These are phyloP conservation scores for Patiria miniata DNA, from an alignment of 35 echinoderm and acorn worm species.

Conservation along the genomic window DNA sequence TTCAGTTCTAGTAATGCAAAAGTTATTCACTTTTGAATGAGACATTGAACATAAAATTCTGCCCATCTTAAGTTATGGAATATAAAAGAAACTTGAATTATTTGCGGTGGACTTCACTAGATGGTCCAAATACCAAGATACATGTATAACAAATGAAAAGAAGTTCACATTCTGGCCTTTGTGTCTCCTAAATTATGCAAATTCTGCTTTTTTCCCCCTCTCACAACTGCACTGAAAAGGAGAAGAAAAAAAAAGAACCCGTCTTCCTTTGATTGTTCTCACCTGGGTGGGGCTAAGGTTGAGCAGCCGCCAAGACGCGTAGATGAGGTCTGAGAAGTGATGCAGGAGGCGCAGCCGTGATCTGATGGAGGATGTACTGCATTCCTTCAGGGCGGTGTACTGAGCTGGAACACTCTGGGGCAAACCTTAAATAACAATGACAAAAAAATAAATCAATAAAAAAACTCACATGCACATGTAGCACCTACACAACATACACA, in stretches of 20 bases:
- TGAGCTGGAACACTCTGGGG: slow-evolving; percentile 83
- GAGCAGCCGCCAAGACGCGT: slow-evolving; percentile 93
- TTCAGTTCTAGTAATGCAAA: too few relatives aligned
- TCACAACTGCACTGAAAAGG: neutral
- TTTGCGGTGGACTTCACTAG: too few relatives aligned
- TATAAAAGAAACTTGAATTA: too few relatives aligned
- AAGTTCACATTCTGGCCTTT: too few relatives aligned
- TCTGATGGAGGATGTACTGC: slow-evolving; percentile 53
- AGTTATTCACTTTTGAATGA: too few relatives aligned
- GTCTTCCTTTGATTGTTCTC: neutral
- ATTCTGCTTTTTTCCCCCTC: too few relatives aligned
- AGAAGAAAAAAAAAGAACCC: neutral
- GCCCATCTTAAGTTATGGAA: too few relatives aligned
- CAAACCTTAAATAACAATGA: slow-evolving; percentile 36
- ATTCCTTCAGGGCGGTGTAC: slow-evolving; percentile 83
- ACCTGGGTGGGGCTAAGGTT: slow-evolving; percentile 88
- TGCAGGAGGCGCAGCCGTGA: slow-evolving; percentile 82
- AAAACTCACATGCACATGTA: neutral
- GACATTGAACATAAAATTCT: too few relatives aligned
- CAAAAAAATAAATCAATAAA: neutral
- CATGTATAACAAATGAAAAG: too few relatives aligned
- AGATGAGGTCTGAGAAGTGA: slow-evolving; percentile 98
- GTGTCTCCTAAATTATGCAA: too few relatives aligned
- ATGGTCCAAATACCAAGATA: too few relatives aligned
- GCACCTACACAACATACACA: neutral